Evolutionary conservation across 1,140 invertebrate species (phyloP).

Genomic region (Dufourea novaeangliae): DNA sequence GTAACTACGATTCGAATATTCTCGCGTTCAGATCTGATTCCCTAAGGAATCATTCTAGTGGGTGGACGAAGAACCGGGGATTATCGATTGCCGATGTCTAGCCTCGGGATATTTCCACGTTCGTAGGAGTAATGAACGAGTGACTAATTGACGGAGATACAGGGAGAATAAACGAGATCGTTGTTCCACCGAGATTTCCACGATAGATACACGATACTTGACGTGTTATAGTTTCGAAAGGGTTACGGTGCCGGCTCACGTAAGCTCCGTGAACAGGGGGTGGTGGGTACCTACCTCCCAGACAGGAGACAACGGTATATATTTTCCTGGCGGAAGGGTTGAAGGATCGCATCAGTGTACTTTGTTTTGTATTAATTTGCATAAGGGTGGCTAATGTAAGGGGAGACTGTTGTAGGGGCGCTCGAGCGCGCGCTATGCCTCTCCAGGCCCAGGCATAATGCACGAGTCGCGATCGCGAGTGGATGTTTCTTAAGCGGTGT

Average conservation of each 20-base stretch:
- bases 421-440: slow-evolving; percentile 49
- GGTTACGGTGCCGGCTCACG: slow-evolving; percentile 10
- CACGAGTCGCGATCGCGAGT: slow-evolving; percentile 48
- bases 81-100: not conserved
- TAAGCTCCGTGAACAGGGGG: slow-evolving; percentile 10
- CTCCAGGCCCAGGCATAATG: slow-evolving; percentile 47
- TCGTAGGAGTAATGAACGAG: not conserved
- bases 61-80: not conserved
- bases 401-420: slow-evolving; percentile 59
- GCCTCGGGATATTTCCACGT: not conserved
- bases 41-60: too few relatives aligned
- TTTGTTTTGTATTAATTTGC: slow-evolving; percentile 70
- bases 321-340: slow-evolving; percentile 37
- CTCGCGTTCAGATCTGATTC: too few relatives aligned
- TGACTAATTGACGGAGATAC: slow-evolving; percentile 2
- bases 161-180: not conserved
- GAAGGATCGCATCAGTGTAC: slow-evolving; percentile 59
- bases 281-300: too few relatives aligned
- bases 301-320: slow-evolving; percentile 34
- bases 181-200: not conserved
- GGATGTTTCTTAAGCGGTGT: slow-evolving; percentile 55
- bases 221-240: slow-evolving; percentile 5
- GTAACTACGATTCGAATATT: too few relatives aligned
- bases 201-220: slow-evolving; percentile 24
- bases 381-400: slow-evolving; percentile 68